Base-by-base conservation (phyloP, 2,888 invertebrate species). In the Entomobrya proxima region DNA sequence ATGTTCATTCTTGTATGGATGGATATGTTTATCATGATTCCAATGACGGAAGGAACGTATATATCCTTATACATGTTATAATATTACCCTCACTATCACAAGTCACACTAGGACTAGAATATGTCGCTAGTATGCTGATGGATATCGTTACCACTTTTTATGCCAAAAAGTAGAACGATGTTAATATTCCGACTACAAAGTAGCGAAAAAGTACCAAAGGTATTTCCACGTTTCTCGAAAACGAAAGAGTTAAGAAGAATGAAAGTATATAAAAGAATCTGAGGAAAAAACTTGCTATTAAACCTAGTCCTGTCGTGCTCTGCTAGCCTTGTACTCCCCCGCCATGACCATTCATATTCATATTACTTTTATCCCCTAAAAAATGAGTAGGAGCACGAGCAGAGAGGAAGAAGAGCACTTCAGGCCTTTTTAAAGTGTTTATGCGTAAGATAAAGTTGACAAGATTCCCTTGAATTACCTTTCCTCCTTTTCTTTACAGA, bases 361-460 rank as follows among this genome's bases (percentile, higher is more conserved):
- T 69, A 80, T 55, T 55, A 40, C 72, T 37, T 72, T 74, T 61
- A 40, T 37, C 30, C 58, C n/a, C n/a, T n/a, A n/a, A 27, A 67
- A 50, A 44, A 50, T 35, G 44, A 44, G 52, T 44, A 78, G 78
- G 67, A 35, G 40, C 21, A 69, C 35, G 78, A 58, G 58, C 32
- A 40, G 40, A 64, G 24, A 80, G 50, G 30, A 64, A 24, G 52
- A 75, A 78, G 84, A 78, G 61, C 72, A 75, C 85, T 85, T 61
- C 44, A 78, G 61, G 77, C 85, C 67, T 76, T 86, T 81, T 80
- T 69, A 75, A 86, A 86, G 85, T 86, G 85, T 86, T 86, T 86
- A 86, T 86, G 80, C 85, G 85, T 86, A 81, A 80, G 85, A 81
- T 80, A 81, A 86, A 86, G 85, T 80, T 86, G 85, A 86, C 80